Base-by-base conservation (phyloP, 2,888 invertebrate species). In the Carterocephalus palaemon region DNA sequence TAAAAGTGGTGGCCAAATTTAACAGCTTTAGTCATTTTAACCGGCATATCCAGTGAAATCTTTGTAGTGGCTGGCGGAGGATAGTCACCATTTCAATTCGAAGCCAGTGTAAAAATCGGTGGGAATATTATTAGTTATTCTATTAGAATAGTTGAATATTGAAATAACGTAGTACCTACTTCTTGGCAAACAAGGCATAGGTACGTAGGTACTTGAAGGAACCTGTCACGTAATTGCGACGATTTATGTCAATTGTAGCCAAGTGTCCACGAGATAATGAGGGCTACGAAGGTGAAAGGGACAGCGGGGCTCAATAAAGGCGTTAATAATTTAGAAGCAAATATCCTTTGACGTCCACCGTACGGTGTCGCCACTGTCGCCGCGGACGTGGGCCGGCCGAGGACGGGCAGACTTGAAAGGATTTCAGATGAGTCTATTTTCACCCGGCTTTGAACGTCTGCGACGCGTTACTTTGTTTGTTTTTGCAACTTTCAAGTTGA, bases 381-480 rank as follows among this genome's bases (percentile, higher is more conserved):
- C 13, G 8, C 19, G 19, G 16, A 12, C 23, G 12, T 8, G 8
- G 9, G 19, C 16, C 32, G 19, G 9, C 4, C 22, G 22, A 2
- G 26, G 39, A 47, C 63, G 53, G 66, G 64, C 69, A 59, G 71
- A 82, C 83, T 76, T 82, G 75, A 83, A 85, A 85, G 84, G 82
- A 73, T 71, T 76, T 70, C 74, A 69, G 70, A 76, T 70, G 72
- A 62, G 66, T 83, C 85, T 85, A 85, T 85, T 85, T 85, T 72
- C 67, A 74, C 70, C 56, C 81, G 67, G 64, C 82, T 84, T 84
- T 82, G 80, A 82, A 73, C 67, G 54, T 56, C 56, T 52, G 56
- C 64, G 66, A 55, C 64, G 60, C 62, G 64, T 70, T 65, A 60
- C 65, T 70, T 77, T 82, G 73, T 81, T 83, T 84, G 75, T 79